Conservation (phyloP, 2,888 invertebrate genomes). For the Drosophila formosana region DNA sequence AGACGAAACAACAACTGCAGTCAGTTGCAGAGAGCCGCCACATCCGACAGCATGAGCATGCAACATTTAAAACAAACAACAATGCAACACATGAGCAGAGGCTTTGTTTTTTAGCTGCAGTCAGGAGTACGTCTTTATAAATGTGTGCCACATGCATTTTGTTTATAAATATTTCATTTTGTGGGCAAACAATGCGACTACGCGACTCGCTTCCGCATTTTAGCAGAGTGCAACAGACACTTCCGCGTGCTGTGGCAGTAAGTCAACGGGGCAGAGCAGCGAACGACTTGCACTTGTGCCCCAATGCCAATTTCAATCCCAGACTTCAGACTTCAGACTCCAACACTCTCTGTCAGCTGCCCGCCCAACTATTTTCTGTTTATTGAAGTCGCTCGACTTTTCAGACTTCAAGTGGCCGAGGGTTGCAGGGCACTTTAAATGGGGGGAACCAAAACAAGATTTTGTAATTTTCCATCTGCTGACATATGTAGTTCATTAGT, state of each 20-base stretch:
- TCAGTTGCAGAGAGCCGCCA: conserved; percentile 22
- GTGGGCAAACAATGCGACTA: conserved; percentile 67
- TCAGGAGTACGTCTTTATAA: conserved; percentile 41
- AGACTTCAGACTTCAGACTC: conserved; percentile 4
- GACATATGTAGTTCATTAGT: conserved; percentile 80
- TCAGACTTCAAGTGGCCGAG: conserved; percentile 52
- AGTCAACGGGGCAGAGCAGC: conserved; percentile 22
- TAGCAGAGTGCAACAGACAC: conserved; percentile 36
- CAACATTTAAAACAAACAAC: conserved; percentile 20
- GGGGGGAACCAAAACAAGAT: conserved; percentile 46
- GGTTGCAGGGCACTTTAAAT: conserved; percentile 43
- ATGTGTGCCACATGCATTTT: conserved; percentile 76
- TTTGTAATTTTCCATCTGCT: conserved; percentile 74
- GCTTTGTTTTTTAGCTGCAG: conserved; percentile 47
- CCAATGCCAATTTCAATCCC: conserved; percentile 26
- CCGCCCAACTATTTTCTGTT: conserved; percentile 43
- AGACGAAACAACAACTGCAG: conserved; percentile 6
- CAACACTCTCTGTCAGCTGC: neutral
- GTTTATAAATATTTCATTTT: conserved; percentile 72
- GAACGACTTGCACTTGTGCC: conserved; percentile 48
- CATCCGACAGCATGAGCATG: conserved; percentile 18
- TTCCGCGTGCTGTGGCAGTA: conserved; percentile 53
- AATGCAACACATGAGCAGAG: conserved; percentile 2
- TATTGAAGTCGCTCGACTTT: conserved; percentile 61
- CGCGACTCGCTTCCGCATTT: conserved; percentile 66